Base-by-base conservation (phyloP, 2,888 invertebrate species). In the Torymus aiolomorphi region DNA sequence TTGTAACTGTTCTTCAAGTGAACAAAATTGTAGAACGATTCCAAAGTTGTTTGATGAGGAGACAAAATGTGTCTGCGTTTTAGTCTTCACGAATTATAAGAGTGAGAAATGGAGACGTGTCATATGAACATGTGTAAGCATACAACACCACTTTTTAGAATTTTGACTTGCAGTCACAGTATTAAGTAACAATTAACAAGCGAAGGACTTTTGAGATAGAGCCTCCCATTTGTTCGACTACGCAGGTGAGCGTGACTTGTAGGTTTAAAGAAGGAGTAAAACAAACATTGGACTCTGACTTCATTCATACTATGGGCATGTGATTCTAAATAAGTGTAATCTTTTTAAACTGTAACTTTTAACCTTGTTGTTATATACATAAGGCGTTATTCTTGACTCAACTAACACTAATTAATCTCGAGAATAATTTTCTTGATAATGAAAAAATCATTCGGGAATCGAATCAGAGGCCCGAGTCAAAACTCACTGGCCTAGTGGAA, bases 281-380 rank as follows among this genome's bases (percentile, higher is more conserved):
- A 31, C 10, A 24, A n/a, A 62, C 57, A 72, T 76, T 72, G 56
- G 49, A 80, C 72, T 78, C 66, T 76, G 66, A 78, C 78, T 80
- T 81, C 76, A 80, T 82, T 82, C 74, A 80, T 79, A 80, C 70
- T 80, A 83, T 77, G 83, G 84, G 83, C 85, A 86, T 86, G 86
- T 86, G 87, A 90, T 89, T 89, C 88, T 88, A 89, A 89, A 88
- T 89, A 88, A 87, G 84, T 87, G 85, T 89, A 88, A 89, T 87
- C 86, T 89, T 88, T 89, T 88, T 86, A 87, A 89, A 86, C 86
- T 87, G 87, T 89, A 87, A 88, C 86, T 87, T 88, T 90, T 89
- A 88, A 88, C 87, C 87, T 89, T 90, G 90, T 90, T 90, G 89
- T 90, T 90, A 90, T 90, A 90, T 90, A 89, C 88, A 90, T 90